Evolutionary conservation across 2,797 vertebrate species (phyloP).

Genomic region (Sebastes baramenuke): DNA sequence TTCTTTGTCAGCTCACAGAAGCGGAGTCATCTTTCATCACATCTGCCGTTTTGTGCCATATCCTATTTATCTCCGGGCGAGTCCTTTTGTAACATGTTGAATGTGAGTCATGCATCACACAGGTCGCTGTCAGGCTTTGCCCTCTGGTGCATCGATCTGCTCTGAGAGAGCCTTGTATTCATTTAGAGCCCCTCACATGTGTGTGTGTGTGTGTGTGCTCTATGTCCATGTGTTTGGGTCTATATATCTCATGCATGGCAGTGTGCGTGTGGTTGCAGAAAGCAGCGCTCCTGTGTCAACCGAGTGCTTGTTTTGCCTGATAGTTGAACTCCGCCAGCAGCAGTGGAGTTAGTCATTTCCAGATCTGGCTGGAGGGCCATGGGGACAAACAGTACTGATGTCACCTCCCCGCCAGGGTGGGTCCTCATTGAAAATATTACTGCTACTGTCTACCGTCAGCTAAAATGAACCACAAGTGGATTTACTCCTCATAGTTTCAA

Average conservation of each 20-base stretch:
- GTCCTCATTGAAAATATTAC: slow-evolving; percentile 14
- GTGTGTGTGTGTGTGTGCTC: neutral
- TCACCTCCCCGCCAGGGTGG: slow-evolving; percentile 40
- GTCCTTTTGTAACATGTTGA: slow-evolving; percentile 50
- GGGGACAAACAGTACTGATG: slow-evolving; percentile 44
- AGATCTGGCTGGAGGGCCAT: slow-evolving; percentile 43
- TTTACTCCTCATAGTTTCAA: neutral
- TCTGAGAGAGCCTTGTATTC: slow-evolving; percentile 24
- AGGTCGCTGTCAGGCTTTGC: slow-evolving; percentile 32
- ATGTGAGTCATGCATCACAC: slow-evolving; percentile 58
- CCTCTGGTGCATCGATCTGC: slow-evolving; percentile 36
- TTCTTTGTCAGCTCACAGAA: slow-evolving; percentile 25
- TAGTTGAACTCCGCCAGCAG: slow-evolving; percentile 20
- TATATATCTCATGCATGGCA: neutral
- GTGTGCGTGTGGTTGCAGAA: slow-evolving; percentile 3
- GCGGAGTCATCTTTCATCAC: slow-evolving; percentile 46
- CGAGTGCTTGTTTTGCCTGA: slow-evolving; percentile 27
- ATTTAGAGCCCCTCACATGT: slow-evolving; percentile 1
- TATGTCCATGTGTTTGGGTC: neutral
- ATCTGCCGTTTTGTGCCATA: slow-evolving; percentile 35
- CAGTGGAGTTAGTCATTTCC: slow-evolving; percentile 45
- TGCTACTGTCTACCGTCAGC: neutral
- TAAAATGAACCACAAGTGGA: slow-evolving; percentile 2
- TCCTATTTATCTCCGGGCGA: slow-evolving; percentile 54
- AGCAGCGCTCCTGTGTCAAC: neutral